Evolutionary conservation across 2,888 invertebrate genomes (phyloP).

Genomic region (Cotesia congregata): DNA sequence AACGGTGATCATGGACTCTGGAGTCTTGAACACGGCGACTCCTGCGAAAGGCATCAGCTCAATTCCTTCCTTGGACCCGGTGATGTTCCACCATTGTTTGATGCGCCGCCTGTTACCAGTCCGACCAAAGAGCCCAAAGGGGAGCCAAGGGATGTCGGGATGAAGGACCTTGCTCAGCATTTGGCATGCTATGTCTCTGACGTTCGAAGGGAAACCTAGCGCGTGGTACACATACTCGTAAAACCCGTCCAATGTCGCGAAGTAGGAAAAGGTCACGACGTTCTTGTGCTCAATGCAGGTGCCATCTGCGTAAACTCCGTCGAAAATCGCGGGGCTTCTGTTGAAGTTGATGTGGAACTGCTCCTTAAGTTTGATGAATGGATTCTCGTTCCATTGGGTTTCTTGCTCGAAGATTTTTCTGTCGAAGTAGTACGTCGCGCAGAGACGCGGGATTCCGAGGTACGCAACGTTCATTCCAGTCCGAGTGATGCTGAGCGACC

Average conservation of each 20-base stretch:
- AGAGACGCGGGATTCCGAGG: neutral
- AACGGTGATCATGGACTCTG: neutral
- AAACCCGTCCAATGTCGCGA: neutral
- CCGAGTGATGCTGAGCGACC: neutral
- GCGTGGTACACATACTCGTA: neutral
- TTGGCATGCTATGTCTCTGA: neutral
- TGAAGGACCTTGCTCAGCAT: neutral
- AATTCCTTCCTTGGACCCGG: neutral
- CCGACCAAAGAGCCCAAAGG: neutral
- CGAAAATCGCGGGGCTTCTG: neutral
- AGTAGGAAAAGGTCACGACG: neutral
- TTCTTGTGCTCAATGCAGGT: neutral
- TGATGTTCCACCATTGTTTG: neutral
- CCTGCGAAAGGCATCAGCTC: neutral
- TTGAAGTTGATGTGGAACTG: neutral
- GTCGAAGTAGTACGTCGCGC: neutral
- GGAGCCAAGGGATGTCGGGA: neutral
- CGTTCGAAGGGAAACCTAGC: neutral
- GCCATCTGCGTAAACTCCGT: neutral
- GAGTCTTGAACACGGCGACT: neutral
- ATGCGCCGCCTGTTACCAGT: neutral
- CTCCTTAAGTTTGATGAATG: neutral
- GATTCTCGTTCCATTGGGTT: neutral
- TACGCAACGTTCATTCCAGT: neutral
- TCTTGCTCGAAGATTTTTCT: neutral